A percentile compares a stretch with the other conserved stretches of the same genome.
phyloP scores from a whole-genome alignment of 2,888 invertebrate species.

The Catotricha subobsoleta region DNA sequence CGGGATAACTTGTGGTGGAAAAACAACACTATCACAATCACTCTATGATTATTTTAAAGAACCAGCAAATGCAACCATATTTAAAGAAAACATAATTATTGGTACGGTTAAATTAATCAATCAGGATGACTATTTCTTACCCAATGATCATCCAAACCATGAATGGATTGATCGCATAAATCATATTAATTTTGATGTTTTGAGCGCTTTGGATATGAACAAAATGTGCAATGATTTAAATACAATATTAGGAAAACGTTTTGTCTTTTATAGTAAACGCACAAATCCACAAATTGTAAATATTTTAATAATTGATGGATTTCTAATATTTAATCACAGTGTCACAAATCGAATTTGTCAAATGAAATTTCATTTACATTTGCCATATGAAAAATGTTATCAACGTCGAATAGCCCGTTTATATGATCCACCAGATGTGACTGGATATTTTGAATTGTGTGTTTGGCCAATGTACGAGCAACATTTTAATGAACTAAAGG shows the following conservation, averaged over 20 bases:
- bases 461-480: slow-evolving; percentile 79
- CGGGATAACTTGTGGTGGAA: slow-evolving; percentile 66
- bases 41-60: slow-evolving; percentile 4
- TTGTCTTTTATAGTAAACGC: slow-evolving; percentile 10
- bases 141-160: slow-evolving; percentile 46
- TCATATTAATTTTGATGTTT: slow-evolving; percentile 58
- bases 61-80: slow-evolving; percentile 8
- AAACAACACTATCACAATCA: slow-evolving; percentile 7
- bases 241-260: slow-evolving; percentile 21
- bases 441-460: slow-evolving; percentile 70
- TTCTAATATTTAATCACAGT: slow-evolving; percentile 51
- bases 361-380: slow-evolving; percentile 53
- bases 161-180: slow-evolving; percentile 41
- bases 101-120: slow-evolving; percentile 37
- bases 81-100: slow-evolving; percentile 23
- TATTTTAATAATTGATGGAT: slow-evolving; percentile 57
- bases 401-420: slow-evolving; percentile 38
- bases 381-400: slow-evolving; percentile 48
- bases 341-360: slow-evolving; percentile 48
- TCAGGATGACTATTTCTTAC: slow-evolving; percentile 62
- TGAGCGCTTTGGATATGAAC: slow-evolving; percentile 54
- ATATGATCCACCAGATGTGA: slow-evolving; percentile 77
- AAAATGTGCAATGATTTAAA: slow-evolving; percentile 44
- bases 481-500: slow-evolving; percentile 32
- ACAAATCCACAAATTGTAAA: slow-evolving; percentile 23